Evolutionary conservation across 35 echinoderm and acorn worm species (phyloP).

Genomic region (Lytechinus variegatus): DNA sequence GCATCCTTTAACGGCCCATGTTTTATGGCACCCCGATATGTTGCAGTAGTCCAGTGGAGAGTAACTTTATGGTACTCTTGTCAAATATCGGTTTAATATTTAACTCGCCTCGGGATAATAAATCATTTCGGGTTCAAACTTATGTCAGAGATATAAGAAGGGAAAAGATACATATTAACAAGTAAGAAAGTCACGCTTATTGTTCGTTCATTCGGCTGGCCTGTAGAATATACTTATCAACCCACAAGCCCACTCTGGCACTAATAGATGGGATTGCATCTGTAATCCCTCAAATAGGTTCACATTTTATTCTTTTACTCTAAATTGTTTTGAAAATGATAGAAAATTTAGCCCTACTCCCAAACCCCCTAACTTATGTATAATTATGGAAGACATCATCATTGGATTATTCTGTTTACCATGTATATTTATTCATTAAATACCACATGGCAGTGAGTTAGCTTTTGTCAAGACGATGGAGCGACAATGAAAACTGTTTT

Average conservation of each 20-base stretch:
- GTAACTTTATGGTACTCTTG: not conserved
- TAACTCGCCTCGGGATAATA: constrained; percentile 24
- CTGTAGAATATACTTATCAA: not conserved
- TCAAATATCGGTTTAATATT: constrained; percentile 49
- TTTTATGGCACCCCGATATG: constrained; percentile 37
- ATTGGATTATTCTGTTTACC: too few relatives aligned
- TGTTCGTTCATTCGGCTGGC: not conserved
- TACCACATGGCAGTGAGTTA: too few relatives aligned
- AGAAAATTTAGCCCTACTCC: too few relatives aligned
- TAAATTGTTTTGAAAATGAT: too few relatives aligned
- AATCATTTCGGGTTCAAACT: constrained; percentile 29
- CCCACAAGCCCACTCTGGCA: not conserved
- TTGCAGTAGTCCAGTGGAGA: not conserved
- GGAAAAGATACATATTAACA: not conserved
- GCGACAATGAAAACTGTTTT: too few relatives aligned
- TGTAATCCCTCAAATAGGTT: not conserved
- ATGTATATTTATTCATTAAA: too few relatives aligned
- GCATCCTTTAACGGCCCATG: not conserved
- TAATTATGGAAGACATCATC: too few relatives aligned
- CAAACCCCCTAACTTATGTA: too few relatives aligned
- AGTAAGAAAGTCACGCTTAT: not conserved
- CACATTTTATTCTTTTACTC: too few relatives aligned
- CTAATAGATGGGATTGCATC: not conserved
- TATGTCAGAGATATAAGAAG: constrained; percentile 20
- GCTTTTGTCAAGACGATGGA: too few relatives aligned